Conservation (phyloP, 2,797 vertebrate species). For the Girardinus metallicus region DNA sequence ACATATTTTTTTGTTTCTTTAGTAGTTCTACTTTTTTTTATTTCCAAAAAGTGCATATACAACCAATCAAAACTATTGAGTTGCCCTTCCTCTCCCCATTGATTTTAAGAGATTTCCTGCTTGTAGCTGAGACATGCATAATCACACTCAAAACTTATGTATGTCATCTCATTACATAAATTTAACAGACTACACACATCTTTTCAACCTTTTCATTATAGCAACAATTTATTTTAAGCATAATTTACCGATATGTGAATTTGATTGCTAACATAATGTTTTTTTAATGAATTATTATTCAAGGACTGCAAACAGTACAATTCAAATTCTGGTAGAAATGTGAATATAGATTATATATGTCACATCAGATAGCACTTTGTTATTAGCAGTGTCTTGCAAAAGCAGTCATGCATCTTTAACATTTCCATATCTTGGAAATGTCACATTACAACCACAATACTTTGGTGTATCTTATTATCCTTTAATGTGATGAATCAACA, state of each 20-base stretch:
- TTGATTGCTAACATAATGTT: not conserved
- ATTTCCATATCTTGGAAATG: not conserved
- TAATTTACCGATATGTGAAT: not conserved
- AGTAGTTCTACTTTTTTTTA: not conserved
- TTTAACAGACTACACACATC: not conserved
- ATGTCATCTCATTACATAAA: constrained; percentile 2
- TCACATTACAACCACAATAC: not conserved
- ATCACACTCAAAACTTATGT: constrained; percentile 1
- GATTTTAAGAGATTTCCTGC: constrained; percentile 48
- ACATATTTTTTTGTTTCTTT: not conserved
- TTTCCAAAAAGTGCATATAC: not conserved
- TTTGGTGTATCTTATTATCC: not conserved
- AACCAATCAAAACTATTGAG: constrained; percentile 20
- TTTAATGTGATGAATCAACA: not conserved
- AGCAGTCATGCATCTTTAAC: not conserved
- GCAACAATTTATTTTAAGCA: not conserved
- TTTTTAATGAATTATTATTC: not conserved
- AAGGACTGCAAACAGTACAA: too few relatives aligned
- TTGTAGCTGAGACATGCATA: constrained; percentile 10
- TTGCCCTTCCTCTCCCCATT: constrained; percentile 19
- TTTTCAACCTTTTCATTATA: not conserved
- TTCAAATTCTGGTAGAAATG: not conserved
- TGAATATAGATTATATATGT: not conserved
- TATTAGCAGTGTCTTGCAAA: not conserved
- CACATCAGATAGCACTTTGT: not conserved